Base-by-base conservation (phyloP, 2,113 vertebrate genomes). In the Hiodon tergisus region DNA sequence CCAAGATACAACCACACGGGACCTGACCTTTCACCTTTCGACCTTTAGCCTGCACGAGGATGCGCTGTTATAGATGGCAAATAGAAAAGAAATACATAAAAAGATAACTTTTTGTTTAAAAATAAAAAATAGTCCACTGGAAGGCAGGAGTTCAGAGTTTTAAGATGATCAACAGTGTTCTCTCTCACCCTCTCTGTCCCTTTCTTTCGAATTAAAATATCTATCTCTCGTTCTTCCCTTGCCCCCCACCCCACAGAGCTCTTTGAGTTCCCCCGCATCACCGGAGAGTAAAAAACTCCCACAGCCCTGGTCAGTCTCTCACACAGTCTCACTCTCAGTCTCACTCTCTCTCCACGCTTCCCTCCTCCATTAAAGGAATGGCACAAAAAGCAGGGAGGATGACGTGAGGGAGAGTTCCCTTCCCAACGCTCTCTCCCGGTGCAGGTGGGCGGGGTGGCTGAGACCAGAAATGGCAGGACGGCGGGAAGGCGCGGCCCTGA, bases 131-230 rank as follows among this genome's bases (percentile, higher is more conserved):
- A 50, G 76, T 79, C 73, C 74, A 81, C 70, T 73, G 75, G 77
- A 79, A 78, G 58, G 72, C 76, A 77, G 72, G 58, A 80, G 70
- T 72, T 71, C 72, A 71, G 55, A 76, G 61, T 58, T 67, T 80
- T 57, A 74, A 76, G 57, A 81, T 71, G 79, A 79, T 55, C 8
- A 59, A 63, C 6, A 17, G 61, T 48, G 7, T 77, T 48, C 52
- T 67, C 53, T 50, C n/a, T 63, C 4, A 10, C 11, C 17, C 47
- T 67, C 50, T 77, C 46, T 73, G 47, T 51, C 53, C 57, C 53
- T 77, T 72, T 71, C 72, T 48, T 77, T 83, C 78, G 78, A 73
- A 78, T 69, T 75, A 81, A 85, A 82, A 81, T 80, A 80, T 72
- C 69, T 76, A 16, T 73, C 62, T 76, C 57, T 81, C 75, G 79